Base-by-base conservation (phyloP, 2,797 vertebrate genomes). In the Gallinago nigripennis region DNA sequence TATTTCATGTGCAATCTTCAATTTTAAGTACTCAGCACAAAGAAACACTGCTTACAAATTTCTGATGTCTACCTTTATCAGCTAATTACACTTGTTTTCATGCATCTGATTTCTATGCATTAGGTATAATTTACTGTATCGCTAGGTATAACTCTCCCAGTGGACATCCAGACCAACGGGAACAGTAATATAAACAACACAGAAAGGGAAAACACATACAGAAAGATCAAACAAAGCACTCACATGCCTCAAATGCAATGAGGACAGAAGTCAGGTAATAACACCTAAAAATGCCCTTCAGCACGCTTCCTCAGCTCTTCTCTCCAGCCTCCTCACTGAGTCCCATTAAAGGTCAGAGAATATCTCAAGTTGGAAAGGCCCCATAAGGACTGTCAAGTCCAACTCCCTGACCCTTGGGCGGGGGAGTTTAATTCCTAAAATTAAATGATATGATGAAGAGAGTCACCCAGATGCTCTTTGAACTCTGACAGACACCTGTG, bases 1-100 rank as follows among this genome's bases (percentile, higher is more conserved):
- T 93, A 31, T 58, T 95, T 91, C 64, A 92, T 33, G 39, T 48
- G 61, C 37, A 54, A 85, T 90, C 79, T 76, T 94, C 65, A n/a
- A 23, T 57, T 82, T 86, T 82, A 87, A 96, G 84, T 23, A 79
- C 9, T 30, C 50, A 6, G 70, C 12, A 30, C 54, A 83, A 88
- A 94, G 76, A 92, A 93, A 87, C 51, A 56, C 16, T 27, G 46
- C 69, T 92, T 63, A 73, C 39, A 69, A 56, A 86, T 82, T 69
- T 78, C 28, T 56, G 88, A 31, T 35, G 10, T 51, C 66, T 80
- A 37, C 86, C 51, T 87, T 68, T 54, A 91, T 54, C 73, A 73
- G 33, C 30, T 90, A 91, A 88, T 93, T 88, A 76, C 18, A 30
- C 39, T 71, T 58, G 12, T 85, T 90, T 71, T 77, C 41, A n/a